Evolutionary conservation across 2,888 invertebrate genomes (phyloP), one percentile per base, ranked within the genome.

Genomic region (Gymnosoma rotundatum): DNA sequence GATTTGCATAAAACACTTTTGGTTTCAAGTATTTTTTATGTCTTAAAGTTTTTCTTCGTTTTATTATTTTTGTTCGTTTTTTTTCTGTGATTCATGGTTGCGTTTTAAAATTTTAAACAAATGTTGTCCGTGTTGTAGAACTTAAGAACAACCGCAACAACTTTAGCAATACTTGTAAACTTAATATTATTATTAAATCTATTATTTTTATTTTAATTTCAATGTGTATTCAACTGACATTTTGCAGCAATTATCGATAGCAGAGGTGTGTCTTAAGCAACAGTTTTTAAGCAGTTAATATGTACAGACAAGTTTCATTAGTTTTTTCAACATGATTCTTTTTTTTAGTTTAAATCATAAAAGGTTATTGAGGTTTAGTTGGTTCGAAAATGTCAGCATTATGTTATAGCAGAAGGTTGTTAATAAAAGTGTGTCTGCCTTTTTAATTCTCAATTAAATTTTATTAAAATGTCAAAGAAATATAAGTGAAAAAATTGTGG

Each of bases 211-310:
- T 58, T 36, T 73, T 32, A 20, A 36, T 61, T 58, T 73, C 38
- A 58, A 56, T 75, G 75, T 81, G 63, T 69, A 81, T 66, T 61
- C 69, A 74, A 60, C 78, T 79, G 83, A 75, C 83, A 79, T 83
- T 83, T 83, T 52, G 32, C 54, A 72, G 72, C 75, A 83, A 83
- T 83, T 79, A 72, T 66, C 48, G 58, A 45, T 78, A 50, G 70
- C 36, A 54, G 58, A 78, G 83, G 79, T 75, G 83, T 70, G 83
- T 54, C 75, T 61, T 38, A 20, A 66, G 20, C 56, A 61, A 45
- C 61, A 54, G 16, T 38, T 48, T n/a, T 52, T 54, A 60, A 64
- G 42, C 58, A 56, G 36, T 69, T 45, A 45, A 52, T 32, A 20
- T 12, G 42, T 42, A 58, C 18, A 54, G 14, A 32, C 32, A 32